Evolutionary conservation across 2,888 invertebrate species (phyloP), one percentile per base, ranked within the genome.

Genomic region (Drosophila greeni): DNA sequence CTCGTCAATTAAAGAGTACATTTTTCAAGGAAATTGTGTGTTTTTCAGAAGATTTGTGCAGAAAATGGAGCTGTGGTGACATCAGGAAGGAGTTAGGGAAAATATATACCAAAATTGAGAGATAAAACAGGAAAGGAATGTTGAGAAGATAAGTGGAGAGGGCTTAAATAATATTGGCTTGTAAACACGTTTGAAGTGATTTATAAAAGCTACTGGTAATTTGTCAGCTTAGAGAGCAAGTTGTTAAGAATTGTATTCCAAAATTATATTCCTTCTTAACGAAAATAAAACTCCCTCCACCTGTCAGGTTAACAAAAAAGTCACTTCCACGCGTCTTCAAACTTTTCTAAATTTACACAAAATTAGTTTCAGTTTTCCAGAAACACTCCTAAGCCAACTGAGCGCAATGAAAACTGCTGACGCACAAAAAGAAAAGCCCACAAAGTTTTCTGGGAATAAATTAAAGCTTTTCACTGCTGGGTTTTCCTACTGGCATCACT

Each of bases 1-100:
- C 72, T 75, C 55, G 72, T 77, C 66, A 75, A 77, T 81, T 76
- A 74, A 64, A 66, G 76, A 59, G 65, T 47, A 49, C 33, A 58
- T 65, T 48, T 65, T 16, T 23, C 16, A 33, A 9, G 6, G 20
- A 37, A 31, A 29, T 24, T 12, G n/a, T n/a, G 4, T 16, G 16
- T 11, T 60, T 34, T 40, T 26, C n/a, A 16, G 0, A 11, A 24
- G 37, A 20, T 39, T 45, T 12, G 0, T 33, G 11, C 20, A 8
- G 31, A 2, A 16, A n/a, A n/a, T 24, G 12, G 12, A 16, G 24
- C 23, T 47, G n/a, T 47, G 26, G 24, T 57, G 26, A 11, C 34
- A 34, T 29, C 20, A 16, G 26, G 14, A 58, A 26, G 26, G 14
- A 34, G 16, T 34, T 34, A 16, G n/a, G 20, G 11, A 29, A 43